Conservation (phyloP, 2,888 invertebrate species). For the Agrotis ipsilon region DNA sequence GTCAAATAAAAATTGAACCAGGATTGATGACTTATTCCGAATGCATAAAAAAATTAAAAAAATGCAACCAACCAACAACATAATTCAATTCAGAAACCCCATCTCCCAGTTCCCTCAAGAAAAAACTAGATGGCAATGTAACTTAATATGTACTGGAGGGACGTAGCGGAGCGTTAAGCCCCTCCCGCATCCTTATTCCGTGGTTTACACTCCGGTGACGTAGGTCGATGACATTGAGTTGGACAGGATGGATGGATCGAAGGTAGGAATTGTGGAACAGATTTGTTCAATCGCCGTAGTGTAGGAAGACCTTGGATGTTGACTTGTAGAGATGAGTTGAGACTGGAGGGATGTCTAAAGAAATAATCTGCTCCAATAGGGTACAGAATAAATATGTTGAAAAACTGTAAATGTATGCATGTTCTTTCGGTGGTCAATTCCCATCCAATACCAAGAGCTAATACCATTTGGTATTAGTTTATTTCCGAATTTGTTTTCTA, state of each 20-base stretch:
- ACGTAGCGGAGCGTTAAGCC: conserved; percentile 63
- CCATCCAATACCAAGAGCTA: too few species aligned
- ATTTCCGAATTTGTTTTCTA: too few species aligned
- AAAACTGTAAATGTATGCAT: too few species aligned
- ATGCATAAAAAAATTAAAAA: neutral
- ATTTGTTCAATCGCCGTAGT: neutral
- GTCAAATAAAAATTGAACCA: too few species aligned
- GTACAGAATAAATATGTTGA: too few species aligned
- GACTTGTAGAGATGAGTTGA: too few species aligned
- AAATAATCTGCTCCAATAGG: too few species aligned
- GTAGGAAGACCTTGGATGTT: too few species aligned
- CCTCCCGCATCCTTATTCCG: conserved; percentile 60
- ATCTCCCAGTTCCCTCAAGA: conserved; percentile 38
- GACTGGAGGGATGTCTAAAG: too few species aligned
- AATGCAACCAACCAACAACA: neutral
- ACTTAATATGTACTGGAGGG: conserved; percentile 53
- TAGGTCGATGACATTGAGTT: conserved; percentile 61
- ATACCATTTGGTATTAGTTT: too few species aligned
- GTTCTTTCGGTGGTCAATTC: too few species aligned
- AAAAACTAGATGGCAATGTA: conserved; percentile 48
- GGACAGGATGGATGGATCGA: conserved; percentile 29
- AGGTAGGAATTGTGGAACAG: neutral
- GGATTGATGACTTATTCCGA: neutral
- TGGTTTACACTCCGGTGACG: conserved; percentile 66
- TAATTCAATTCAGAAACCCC: conserved; percentile 37